Base-by-base conservation (phyloP, 2,113 vertebrate species). In the Campylorhamphus procurvoides region DNA sequence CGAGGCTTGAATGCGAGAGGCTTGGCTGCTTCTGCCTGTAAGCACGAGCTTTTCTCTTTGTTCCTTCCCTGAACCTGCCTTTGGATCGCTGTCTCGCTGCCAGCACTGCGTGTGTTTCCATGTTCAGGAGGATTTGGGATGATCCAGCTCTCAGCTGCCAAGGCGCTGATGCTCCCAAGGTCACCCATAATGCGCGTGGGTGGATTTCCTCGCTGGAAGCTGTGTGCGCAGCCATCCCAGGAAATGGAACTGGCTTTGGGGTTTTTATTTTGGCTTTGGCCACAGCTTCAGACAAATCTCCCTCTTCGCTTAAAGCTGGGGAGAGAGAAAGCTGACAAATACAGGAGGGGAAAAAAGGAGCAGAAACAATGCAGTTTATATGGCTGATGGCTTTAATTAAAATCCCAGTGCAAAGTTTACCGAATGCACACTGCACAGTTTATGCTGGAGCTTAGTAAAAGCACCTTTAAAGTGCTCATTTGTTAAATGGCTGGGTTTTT, bases 151-250 rank as follows among this genome's bases (percentile, higher is more conserved):
- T 68, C 58, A 3, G 89, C 93, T 87, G 94, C 95, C 83, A 90
- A 72, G 60, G 92, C 83, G 52, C 62, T 74, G 88, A 56, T 89
- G 86, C 74, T 93, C 78, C 90, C 90, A 85, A 92, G 90, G 95
- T 90, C 71, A 49, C 6, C 60, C 22, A 0, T 50, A 79, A 80
- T 12, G 49, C 1, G 18, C 3, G 37, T 62, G 78, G 89, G 81
- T 71, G 87, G 31, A 64, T 91, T 94, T 92, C 69, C 73, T 84
- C 3, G 1, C 90, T 44, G 62, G 27, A 60, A 84, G 46, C 78
- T 64, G 8, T 69, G 73, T 77, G 94, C 90, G 28, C 79, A 94
- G 90, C 95, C 77, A 85, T 59, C 92, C 81, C 78, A 85, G 92
- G 91, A 94, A 96, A 77, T 69, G 64, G 52, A 85, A 14, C 90